These are phyloP conservation scores for Hyles lineata DNA, from an alignment of 2,888 invertebrate genomes.

Conservation along the genomic window DNA sequence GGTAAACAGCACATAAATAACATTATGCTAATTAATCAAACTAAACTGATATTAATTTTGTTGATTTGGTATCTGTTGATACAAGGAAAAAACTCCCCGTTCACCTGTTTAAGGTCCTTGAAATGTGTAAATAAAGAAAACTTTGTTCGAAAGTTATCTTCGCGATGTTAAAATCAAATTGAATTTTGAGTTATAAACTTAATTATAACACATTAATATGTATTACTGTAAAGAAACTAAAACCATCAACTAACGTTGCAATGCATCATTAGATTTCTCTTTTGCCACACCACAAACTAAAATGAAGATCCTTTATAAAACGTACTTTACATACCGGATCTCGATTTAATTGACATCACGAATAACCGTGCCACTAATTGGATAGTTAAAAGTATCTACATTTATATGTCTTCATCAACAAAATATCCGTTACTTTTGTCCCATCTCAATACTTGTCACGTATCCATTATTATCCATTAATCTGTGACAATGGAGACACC, in stretches of 20 bases:
- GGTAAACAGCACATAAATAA: background rate
- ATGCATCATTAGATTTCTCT: no score
- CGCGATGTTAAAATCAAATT: no score
- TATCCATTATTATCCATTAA: conserved; percentile 16
- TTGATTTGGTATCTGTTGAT: background rate
- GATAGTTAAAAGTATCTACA: background rate
- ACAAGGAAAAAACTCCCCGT: background rate
- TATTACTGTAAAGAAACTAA: no score
- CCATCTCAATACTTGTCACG: conserved; percentile 21
- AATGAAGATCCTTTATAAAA: background rate
- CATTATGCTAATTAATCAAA: conserved; percentile 10
- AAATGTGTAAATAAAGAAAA: no score
- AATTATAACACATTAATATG: no score
- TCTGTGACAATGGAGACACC: conserved; percentile 34
- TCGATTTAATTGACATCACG: background rate
- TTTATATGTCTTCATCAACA: background rate
- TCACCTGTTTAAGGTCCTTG: no score
- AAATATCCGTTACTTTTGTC: conserved; percentile 13
- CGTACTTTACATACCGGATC: background rate
- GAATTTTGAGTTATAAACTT: no score
- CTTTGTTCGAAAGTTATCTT: no score
- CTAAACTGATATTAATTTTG: conserved; percentile 12
- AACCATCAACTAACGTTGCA: no score
- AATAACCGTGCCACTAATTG: background rate
- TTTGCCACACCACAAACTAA: no score